Percentiles rank a stretch among this genome's conserved stretches.
Conservation (phyloP, 2,797 vertebrate genomes). For the Triplophysa yarkandensis region DNA sequence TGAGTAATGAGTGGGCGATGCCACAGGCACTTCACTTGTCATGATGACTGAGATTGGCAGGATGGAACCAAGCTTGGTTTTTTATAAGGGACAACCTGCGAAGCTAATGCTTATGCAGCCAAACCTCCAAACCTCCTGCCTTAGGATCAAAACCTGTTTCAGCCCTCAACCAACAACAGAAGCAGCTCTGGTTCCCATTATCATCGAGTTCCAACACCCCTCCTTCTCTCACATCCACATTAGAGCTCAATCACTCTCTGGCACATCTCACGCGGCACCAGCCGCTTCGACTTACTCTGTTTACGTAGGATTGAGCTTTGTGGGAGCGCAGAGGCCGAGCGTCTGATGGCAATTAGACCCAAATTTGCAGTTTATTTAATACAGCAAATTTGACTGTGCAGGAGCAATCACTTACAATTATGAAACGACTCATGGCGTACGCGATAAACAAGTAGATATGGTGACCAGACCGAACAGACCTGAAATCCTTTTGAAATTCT, state of each 20-base stretch:
- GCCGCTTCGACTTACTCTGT: slow-evolving; percentile 76
- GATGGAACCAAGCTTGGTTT: slow-evolving; percentile 50
- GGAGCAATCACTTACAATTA: slow-evolving; percentile 75
- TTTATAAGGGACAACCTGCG: slow-evolving; percentile 49
- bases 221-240: slow-evolving; percentile 77
- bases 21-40: slow-evolving; percentile 61
- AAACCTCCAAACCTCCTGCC: slow-evolving; percentile 55
- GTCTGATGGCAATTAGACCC: slow-evolving; percentile 76
- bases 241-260: slow-evolving; percentile 77
- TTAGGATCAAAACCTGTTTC: slow-evolving; percentile 66
- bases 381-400: slow-evolving; percentile 63
- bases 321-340: slow-evolving; percentile 56
- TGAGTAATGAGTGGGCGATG: slow-evolving; percentile 49
- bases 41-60: slow-evolving; percentile 59
- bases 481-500: slow-evolving; percentile 44
- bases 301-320: slow-evolving; percentile 67
- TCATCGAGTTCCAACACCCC: slow-evolving; percentile 68
- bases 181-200: slow-evolving; percentile 81
- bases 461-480: slow-evolving; percentile 59
- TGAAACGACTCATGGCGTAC: slow-evolving; percentile 70
- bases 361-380: slow-evolving; percentile 74
- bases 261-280: slow-evolving; percentile 76
- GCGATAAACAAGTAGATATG: slow-evolving; percentile 68
- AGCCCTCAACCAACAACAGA: slow-evolving; percentile 68
- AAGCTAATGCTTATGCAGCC: slow-evolving; percentile 58